Conservation (phyloP, 2,113 vertebrate genomes). For the Gobiocypris rarus region DNA sequence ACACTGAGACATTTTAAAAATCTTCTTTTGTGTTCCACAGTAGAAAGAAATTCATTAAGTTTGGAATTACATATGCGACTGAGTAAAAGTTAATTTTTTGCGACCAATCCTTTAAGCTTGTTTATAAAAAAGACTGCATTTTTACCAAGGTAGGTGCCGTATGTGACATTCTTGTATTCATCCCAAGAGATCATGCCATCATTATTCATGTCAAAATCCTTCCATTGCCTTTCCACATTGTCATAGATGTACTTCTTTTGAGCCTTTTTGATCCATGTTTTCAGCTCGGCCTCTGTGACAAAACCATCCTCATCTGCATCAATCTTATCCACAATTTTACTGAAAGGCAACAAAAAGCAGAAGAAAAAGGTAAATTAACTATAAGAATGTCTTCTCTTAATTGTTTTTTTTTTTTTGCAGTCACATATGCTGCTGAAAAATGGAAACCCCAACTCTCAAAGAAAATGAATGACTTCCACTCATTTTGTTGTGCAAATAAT, state of each 20-base stretch:
- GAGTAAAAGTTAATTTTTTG: not conserved
- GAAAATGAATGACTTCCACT: not conserved
- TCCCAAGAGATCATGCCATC: constrained; percentile 85
- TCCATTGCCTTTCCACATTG: constrained; percentile 80
- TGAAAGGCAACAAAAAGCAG: constrained; percentile 57
- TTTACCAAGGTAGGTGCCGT: constrained; percentile 86
- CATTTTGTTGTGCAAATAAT: not conserved
- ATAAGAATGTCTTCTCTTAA: not conserved
- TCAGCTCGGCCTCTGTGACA: constrained; percentile 82
- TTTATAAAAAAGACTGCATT: constrained; percentile 22
- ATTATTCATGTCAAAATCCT: constrained; percentile 78
- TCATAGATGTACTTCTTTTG: constrained; percentile 81
- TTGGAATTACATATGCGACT: not conserved
- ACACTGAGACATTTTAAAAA: not conserved
- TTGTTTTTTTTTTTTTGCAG: not conserved
- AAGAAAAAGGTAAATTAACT: not conserved
- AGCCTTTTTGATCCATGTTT: constrained; percentile 80
- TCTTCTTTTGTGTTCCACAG: not conserved
- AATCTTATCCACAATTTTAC: constrained; percentile 83
- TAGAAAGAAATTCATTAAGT: not conserved
- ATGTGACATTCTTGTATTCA: constrained; percentile 85
- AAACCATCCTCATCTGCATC: constrained; percentile 80
- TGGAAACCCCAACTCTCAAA: not conserved
- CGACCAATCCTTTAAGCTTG: not conserved
- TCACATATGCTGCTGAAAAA: not conserved